phyloP scores from a whole-genome alignment of 1,140 invertebrate species.

The Bombus waltoni region DNA sequence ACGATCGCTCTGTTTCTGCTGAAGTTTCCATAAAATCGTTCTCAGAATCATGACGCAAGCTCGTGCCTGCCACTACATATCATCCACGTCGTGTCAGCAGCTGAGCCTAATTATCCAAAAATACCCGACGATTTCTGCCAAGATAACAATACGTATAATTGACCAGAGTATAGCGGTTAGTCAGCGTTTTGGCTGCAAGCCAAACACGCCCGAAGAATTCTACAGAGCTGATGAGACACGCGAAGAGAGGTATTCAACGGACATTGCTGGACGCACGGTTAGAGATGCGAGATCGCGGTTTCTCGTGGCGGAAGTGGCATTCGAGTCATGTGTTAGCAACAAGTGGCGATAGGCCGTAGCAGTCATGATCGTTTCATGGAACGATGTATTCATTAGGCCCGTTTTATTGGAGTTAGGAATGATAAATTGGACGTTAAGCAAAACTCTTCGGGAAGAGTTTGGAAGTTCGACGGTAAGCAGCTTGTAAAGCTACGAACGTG shows the following conservation, averaged over 20 bases:
- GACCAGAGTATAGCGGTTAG: conserved; percentile 5
- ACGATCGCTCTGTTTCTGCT: neutral
- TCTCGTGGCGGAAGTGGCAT: conserved; percentile 37
- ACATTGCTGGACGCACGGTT: conserved; percentile 2
- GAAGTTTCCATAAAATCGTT: conserved; percentile 24
- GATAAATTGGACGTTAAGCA: conserved; percentile 56
- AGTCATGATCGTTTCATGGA: neutral
- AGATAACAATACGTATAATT: conserved; percentile 55
- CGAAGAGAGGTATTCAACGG: too few species aligned
- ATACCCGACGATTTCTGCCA: conserved; percentile 45
- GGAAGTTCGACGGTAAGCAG: conserved; percentile 48
- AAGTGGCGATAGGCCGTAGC: conserved; percentile 55
- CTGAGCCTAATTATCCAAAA: conserved; percentile 45
- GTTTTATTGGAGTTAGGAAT: conserved; percentile 41
- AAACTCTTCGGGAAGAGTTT: conserved; percentile 27
- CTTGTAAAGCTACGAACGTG: conserved; percentile 8
- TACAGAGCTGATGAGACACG: neutral
- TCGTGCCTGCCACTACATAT: neutral
- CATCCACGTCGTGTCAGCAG: conserved; percentile 13
- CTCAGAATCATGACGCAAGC: conserved; percentile 30
- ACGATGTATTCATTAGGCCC: conserved; percentile 55
- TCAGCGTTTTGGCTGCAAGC: neutral
- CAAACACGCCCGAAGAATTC: conserved; percentile 13
- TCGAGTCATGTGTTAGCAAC: conserved; percentile 56
- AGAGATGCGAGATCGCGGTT: conserved; percentile 43